Evolutionary conservation across 2,113 vertebrate genomes (phyloP), one percentile per base, ranked within the genome.

Genomic region (Gnathonemus echidnorhynchus): DNA sequence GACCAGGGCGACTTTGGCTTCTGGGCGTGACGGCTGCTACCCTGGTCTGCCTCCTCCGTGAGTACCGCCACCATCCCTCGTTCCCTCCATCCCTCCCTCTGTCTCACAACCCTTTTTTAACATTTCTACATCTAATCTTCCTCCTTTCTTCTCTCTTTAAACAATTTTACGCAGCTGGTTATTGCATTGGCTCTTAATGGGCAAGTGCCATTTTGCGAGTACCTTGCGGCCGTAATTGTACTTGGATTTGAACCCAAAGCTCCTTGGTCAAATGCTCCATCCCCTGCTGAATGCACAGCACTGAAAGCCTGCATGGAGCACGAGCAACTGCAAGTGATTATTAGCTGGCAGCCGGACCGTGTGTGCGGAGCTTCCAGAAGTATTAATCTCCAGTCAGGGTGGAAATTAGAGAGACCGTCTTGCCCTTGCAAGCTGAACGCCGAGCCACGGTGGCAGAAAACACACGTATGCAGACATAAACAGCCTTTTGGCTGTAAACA

Each of bases 1-100:
- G 95, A 95, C 92, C 92, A 93, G 93, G 95, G 94, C 94, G 93
- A 93, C 94, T 92, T 92, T 94, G 96, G 95, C 92, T 95, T 93
- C 93, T 93, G 92, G 94, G 93, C 93, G 92, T 95, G 95, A 95
- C 92, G 90, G 49, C 92, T 87, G 92, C 92, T 92, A 91, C 94
- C 85, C 92, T 93, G 92, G 92, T 96, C 92, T 95, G 92, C 94
- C 92, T 96, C 91, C 91, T 95, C 80, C 86, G 96, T 96, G 92
- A 96, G 96, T 95, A 92, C 90, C 1, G 66, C 90, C 85, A 87
- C 92, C 15, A 2, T 87, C 88, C 83, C 31, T 19, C 31, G 2
- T 74, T 46, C 15, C 58, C 50, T 85, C 58, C 46, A n/a, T 39
- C 45, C 27, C 91, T 24, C 5, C 52, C 27, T 49, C 66, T 1